A percentile compares a stretch with the other conserved stretches of the same genome.
Evolutionary conservation across 2,113 vertebrate species (phyloP).

Genomic region (Grantiella picta): DNA sequence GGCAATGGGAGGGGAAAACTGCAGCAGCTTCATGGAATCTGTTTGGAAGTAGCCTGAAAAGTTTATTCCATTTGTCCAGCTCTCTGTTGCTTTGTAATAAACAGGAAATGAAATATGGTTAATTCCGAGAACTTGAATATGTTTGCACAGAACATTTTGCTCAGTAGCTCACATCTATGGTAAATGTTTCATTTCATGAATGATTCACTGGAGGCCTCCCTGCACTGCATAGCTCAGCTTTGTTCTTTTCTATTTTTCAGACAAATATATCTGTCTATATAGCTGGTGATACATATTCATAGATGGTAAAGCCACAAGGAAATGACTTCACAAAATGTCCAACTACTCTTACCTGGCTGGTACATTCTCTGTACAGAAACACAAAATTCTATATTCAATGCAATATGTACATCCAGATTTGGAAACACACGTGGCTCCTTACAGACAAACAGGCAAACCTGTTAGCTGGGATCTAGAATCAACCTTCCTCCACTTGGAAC

Average conservation of each 20-base stretch:
- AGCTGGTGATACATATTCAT: background rate
- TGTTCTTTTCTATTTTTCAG: slow-evolving; percentile 12
- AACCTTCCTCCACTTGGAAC: background rate
- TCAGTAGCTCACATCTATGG: background rate
- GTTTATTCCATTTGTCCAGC: slow-evolving; percentile 7
- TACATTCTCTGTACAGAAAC: background rate
- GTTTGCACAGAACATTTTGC: slow-evolving; percentile 41
- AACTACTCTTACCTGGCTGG: background rate
- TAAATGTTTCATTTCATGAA: slow-evolving; percentile 9
- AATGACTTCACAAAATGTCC: background rate
- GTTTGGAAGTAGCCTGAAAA: background rate
- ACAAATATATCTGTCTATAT: background rate
- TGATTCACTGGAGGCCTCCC: slow-evolving; percentile 33
- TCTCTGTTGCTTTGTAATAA: background rate
- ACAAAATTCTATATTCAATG: background rate
- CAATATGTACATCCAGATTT: background rate
- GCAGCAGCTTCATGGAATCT: background rate
- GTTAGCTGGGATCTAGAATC: background rate
- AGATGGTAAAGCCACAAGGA: background rate
- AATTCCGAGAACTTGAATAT: background rate
- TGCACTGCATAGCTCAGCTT: slow-evolving; percentile 17
- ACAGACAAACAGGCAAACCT: background rate
- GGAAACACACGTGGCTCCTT: background rate
- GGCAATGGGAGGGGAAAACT: background rate
- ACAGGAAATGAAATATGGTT: slow-evolving; percentile 37